Conservation (phyloP, 2,797 vertebrate genomes). For the Pteronotus mesoamericanus region DNA sequence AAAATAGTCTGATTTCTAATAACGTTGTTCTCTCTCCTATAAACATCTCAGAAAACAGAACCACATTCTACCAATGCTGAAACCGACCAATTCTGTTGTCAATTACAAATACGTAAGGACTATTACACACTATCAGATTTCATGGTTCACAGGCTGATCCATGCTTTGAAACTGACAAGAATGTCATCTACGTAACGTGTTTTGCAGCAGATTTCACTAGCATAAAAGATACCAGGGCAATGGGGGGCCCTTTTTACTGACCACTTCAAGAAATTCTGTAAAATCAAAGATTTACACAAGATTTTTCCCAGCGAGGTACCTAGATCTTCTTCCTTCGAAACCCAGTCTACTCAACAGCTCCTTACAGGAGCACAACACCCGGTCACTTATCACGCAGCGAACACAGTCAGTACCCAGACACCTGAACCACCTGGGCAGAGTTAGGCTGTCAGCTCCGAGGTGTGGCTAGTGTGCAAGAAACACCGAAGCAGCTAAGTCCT, state of each 20-base stretch:
- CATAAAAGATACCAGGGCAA: neutral
- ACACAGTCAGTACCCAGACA: neutral
- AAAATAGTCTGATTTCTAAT: neutral
- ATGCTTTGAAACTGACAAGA: slow-evolving; percentile 18
- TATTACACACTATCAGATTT: neutral
- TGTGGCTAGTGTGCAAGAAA: neutral
- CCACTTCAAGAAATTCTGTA: slow-evolving; percentile 17
- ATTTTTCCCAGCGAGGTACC: neutral
- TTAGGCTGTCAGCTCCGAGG: slow-evolving; percentile 32
- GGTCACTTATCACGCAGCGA: neutral
- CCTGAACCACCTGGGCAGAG: slow-evolving; percentile 37
- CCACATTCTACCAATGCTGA: neutral
- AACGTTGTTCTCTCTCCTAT: neutral
- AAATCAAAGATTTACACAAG: neutral
- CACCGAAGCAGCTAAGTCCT: neutral
- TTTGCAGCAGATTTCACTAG: slow-evolving; percentile 47
- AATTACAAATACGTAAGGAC: neutral
- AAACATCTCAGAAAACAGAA: slow-evolving; percentile 34
- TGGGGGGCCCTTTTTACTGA: neutral
- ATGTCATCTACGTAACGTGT: slow-evolving; percentile 22
- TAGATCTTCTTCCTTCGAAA: neutral
- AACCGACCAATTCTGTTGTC: neutral
- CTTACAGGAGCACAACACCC: neutral
- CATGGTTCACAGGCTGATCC: slow-evolving; percentile 42
- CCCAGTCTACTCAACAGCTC: neutral